A percentile compares a stretch with the other conserved stretches of the same genome.
Evolutionary conservation across 2,113 vertebrate genomes (phyloP).

Genomic region (Hippoglossus stenolepis): DNA sequence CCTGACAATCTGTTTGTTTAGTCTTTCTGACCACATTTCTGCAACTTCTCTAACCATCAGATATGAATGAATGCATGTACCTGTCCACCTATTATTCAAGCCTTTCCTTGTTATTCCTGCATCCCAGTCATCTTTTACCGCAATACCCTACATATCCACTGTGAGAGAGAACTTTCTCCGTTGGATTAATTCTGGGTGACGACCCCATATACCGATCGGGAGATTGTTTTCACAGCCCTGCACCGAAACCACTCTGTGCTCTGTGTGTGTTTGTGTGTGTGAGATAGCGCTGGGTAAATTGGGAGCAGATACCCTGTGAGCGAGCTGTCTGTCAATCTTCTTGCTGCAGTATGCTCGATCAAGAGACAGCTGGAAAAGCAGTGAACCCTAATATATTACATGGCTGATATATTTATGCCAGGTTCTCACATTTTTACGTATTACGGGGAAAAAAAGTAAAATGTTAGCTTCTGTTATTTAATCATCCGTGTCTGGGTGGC

Average conservation of each 20-base stretch:
- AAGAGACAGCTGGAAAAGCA: constrained; percentile 49
- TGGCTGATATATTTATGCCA: constrained; percentile 19
- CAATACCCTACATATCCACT: not conserved
- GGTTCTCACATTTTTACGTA: constrained; percentile 12
- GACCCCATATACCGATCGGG: constrained; percentile 20
- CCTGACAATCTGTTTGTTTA: not conserved
- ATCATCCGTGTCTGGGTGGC: constrained; percentile 35
- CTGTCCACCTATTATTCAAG: constrained; percentile 9
- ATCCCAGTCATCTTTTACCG: constrained; percentile 1
- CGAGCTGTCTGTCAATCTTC: constrained; percentile 47
- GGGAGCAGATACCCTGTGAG: constrained; percentile 39
- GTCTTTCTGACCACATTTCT: not conserved
- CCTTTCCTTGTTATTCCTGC: not conserved
- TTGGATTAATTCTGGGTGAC: constrained; percentile 30
- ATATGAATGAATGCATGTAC: constrained; percentile 2
- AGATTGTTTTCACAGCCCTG: constrained; percentile 36
- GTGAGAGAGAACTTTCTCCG: constrained; percentile 2
- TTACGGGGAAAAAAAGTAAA: not conserved
- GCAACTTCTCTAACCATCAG: not conserved
- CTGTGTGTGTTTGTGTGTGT: constrained; percentile 29
- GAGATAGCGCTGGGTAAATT: constrained; percentile 28
- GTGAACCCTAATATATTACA: constrained; percentile 33
- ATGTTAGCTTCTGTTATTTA: constrained; percentile 40
- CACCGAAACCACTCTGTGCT: constrained; percentile 22
- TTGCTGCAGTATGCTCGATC: constrained; percentile 6